Evolutionary conservation across 2,797 vertebrate species (phyloP).

Genomic region (Oceanodroma leucorhoa): DNA sequence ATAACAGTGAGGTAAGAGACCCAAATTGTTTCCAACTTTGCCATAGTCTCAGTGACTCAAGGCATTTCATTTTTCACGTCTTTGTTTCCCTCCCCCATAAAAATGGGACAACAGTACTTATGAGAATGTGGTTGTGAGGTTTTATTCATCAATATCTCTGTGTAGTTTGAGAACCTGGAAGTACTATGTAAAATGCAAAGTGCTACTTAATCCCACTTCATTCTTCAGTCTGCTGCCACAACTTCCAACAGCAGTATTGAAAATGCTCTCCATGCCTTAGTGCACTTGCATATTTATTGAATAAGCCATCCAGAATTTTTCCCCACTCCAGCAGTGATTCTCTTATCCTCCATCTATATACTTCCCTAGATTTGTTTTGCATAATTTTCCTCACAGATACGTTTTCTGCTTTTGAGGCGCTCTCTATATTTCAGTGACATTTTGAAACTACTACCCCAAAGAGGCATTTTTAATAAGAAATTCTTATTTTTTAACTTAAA

Average conservation of each 20-base stretch:
- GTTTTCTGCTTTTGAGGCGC: not conserved
- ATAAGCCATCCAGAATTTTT: not conserved
- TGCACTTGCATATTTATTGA: rapidly evolving
- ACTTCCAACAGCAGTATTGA: not conserved
- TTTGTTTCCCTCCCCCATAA: not conserved
- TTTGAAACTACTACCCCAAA: not conserved
- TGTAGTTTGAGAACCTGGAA: not conserved
- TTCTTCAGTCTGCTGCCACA: not conserved
- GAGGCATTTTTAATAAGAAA: not conserved
- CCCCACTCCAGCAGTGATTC: not conserved
- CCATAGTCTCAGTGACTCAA: not conserved
- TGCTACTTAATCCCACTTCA: not conserved
- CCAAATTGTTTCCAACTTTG: not conserved
- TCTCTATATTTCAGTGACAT: not conserved
- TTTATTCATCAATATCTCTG: not conserved
- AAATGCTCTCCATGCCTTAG: not conserved
- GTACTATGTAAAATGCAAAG: not conserved
- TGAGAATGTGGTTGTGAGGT: not conserved
- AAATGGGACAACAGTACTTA: not conserved
- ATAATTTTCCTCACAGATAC: not conserved
- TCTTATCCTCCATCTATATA: not conserved
- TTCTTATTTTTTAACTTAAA: not conserved
- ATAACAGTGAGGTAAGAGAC: not conserved
- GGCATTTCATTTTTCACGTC: not conserved
- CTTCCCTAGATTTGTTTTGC: not conserved